Percentiles rank a stretch among this genome's conserved stretches.
phyloP scores from a whole-genome alignment of 2,888 invertebrate genomes.

The Brachycybe producta region DNA sequence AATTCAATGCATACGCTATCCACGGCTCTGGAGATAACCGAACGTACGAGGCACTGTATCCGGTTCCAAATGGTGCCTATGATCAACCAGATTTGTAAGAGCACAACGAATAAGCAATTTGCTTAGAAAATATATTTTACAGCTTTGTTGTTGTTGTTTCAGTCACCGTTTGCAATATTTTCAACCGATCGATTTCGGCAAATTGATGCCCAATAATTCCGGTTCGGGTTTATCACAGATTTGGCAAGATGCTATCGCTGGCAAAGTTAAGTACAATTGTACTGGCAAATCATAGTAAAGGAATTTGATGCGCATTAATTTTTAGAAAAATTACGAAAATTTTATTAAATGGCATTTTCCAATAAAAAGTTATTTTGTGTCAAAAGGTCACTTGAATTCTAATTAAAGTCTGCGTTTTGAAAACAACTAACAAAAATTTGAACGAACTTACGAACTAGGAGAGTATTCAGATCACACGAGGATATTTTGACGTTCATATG shows the following conservation, averaged over 20 bases:
- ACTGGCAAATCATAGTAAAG: constrained; percentile 4
- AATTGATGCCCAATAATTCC: constrained; percentile 19
- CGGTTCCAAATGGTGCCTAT: constrained; percentile 33
- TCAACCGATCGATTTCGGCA: constrained; percentile 26
- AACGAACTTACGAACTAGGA: no score
- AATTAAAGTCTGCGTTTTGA: no score
- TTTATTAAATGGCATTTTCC: no score
- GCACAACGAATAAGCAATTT: neutral
- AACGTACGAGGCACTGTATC: constrained; percentile 37
- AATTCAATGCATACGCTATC: constrained; percentile 42
- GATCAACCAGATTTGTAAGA: constrained; percentile 38
- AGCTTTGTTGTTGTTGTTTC: constrained; percentile 21
- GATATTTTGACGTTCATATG: no score
- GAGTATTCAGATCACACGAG: no score
- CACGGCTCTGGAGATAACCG: constrained; percentile 36
- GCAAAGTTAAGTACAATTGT: constrained; percentile 4
- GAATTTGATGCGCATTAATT: no score
- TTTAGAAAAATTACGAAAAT: no score
- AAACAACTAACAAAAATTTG: no score
- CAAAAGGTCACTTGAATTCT: no score
- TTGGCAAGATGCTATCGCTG: constrained; percentile 17
- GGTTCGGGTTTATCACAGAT: constrained; percentile 15
- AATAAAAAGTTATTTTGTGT: no score
- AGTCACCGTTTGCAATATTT: constrained; percentile 38
- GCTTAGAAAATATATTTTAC: constrained; percentile 9